phyloP scores from a whole-genome alignment of 1,140 invertebrate genomes.

The Magallana angulata region DNA sequence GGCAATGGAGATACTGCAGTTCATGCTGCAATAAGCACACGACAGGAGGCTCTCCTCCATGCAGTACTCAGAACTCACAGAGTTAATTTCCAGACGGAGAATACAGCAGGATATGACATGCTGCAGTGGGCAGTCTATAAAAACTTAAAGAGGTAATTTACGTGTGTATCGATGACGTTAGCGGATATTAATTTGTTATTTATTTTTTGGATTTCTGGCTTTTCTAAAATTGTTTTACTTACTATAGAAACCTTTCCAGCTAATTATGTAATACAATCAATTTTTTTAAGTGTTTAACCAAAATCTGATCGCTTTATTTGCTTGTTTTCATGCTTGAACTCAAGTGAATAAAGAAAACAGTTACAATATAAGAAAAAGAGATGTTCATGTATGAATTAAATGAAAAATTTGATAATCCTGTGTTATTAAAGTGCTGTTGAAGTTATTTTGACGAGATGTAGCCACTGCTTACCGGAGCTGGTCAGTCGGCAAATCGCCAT shows the following conservation, averaged over 20 bases:
- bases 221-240: too few species aligned
- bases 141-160: neutral
- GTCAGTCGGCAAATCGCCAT: neutral
- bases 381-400: too few species aligned
- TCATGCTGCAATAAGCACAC: conserved; percentile 46
- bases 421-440: neutral
- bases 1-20: conserved; percentile 47
- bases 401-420: too few species aligned
- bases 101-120: conserved; percentile 21
- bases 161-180: too few species aligned
- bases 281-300: neutral
- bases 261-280: neutral
- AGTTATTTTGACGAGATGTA: conserved; percentile 11
- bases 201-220: too few species aligned
- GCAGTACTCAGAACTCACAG: neutral
- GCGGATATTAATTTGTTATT: too few species aligned
- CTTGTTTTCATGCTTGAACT: neutral
- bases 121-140: conserved; percentile 19
- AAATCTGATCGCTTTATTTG: neutral
- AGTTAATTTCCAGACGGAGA: conserved; percentile 31
- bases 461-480: neutral
- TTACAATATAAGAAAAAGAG: too few species aligned
- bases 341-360: too few species aligned
- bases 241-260: too few species aligned
- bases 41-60: neutral